A percentile compares a stretch with the other conserved stretches of the same genome.
These are phyloP conservation scores for Psittacus erithacus DNA, from an alignment of 2,113 vertebrate species.

Conservation along the genomic window DNA sequence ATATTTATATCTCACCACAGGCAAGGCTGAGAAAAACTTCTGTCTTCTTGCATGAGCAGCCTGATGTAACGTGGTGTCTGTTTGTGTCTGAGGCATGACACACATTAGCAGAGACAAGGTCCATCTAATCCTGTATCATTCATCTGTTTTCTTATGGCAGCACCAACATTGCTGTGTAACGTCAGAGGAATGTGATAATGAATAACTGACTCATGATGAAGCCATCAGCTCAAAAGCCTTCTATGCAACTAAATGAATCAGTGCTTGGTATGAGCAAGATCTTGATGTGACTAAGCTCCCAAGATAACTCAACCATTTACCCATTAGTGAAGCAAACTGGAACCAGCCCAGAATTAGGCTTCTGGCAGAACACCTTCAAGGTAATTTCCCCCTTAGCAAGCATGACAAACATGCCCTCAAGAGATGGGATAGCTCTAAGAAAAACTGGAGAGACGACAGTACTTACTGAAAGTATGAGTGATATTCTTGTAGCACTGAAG, in stretches of 20 bases:
- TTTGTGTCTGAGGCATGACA: background rate
- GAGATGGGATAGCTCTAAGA: background rate
- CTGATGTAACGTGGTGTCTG: background rate
- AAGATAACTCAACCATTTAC: slow-evolving; percentile 15
- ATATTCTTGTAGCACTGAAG: background rate
- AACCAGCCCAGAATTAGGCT: slow-evolving; percentile 6
- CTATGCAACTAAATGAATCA: slow-evolving; percentile 50
- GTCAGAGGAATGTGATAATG: slow-evolving; percentile 52
- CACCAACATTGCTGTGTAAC: slow-evolving; percentile 29
- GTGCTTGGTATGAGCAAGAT: slow-evolving; percentile 7
- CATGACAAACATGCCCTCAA: background rate
- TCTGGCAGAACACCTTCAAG: slow-evolving; percentile 34
- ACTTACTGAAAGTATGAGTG: background rate
- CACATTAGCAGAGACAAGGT: slow-evolving; percentile 13
- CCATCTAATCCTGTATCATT: slow-evolving; percentile 24
- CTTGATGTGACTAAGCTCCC: slow-evolving; percentile 59
- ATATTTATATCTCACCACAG: background rate
- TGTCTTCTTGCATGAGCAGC: background rate
- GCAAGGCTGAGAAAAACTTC: slow-evolving; percentile 14
- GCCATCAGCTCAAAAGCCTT: slow-evolving; percentile 58
- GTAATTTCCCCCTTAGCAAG: background rate
- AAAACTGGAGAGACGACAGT: background rate
- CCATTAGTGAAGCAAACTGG: slow-evolving; percentile 25
- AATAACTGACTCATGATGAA: slow-evolving; percentile 62
- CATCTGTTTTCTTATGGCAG: slow-evolving; percentile 31